phyloP scores from a whole-genome alignment of 2,797 vertebrate genomes.

The Balearica regulorum region DNA sequence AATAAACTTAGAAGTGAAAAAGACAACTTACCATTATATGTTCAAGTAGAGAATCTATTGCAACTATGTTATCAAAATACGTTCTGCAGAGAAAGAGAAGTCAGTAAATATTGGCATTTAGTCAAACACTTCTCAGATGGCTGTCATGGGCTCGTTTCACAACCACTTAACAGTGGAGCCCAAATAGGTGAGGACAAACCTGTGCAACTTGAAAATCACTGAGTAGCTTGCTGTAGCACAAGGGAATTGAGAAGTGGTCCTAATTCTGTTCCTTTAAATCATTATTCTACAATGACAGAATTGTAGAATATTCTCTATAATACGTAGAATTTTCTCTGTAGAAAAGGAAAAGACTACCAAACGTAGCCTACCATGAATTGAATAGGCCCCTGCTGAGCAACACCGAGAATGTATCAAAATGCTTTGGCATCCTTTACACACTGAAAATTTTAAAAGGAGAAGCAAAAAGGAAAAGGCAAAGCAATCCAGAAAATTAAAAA shows the following conservation, averaged over 20 bases:
- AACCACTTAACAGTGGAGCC: neutral
- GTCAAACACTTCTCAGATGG: neutral
- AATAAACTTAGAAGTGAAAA: neutral
- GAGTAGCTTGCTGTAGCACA: neutral
- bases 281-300: neutral
- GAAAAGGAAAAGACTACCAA: neutral
- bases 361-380: neutral
- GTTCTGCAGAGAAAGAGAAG: slow-evolving; percentile 85
- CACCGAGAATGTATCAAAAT: neutral
- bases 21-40: slow-evolving; percentile 95
- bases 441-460: neutral
- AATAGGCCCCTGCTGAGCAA: neutral
- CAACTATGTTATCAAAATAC: slow-evolving; percentile 99
- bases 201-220: neutral
- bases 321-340: neutral
- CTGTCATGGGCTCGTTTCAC: neutral
- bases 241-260: neutral
- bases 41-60: slow-evolving; percentile 99
- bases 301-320: neutral
- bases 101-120: neutral
- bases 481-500: neutral
- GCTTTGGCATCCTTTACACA: neutral
- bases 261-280: neutral
- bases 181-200: neutral
- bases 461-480: neutral